A percentile compares a stretch with the other conserved stretches of the same genome.
phyloP scores from a whole-genome alignment of 2,888 invertebrate genomes.

The Bedellia somnulentella region DNA sequence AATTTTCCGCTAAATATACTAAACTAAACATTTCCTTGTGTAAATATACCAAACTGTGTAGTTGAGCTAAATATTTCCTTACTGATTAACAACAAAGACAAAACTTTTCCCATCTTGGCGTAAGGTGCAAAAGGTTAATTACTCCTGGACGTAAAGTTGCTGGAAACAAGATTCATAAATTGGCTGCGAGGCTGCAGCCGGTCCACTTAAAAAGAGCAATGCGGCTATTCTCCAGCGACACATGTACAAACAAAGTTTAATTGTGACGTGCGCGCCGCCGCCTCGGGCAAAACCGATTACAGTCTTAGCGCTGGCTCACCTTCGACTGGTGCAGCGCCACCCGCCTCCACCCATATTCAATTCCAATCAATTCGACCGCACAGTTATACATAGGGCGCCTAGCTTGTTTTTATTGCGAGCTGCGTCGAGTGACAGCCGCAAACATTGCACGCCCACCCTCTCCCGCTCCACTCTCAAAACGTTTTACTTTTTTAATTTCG shows the following conservation, averaged over 20 bases:
- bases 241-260: slow-evolving; percentile 61
- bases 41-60: no score
- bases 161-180: slow-evolving; percentile 41
- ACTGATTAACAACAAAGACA: no score
- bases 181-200: slow-evolving; percentile 30
- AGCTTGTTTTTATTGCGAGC: slow-evolving; percentile 54
- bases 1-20: no score
- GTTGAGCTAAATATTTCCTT: no score
- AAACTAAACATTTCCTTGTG: no score
- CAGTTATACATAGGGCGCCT: slow-evolving; percentile 48
- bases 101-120: no score
- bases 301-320: slow-evolving; percentile 60
- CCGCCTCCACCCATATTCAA: slow-evolving; percentile 48
- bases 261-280: slow-evolving; percentile 22
- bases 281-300: slow-evolving; percentile 58
- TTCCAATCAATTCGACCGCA: slow-evolving; percentile 57
- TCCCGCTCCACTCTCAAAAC: slow-evolving; percentile 36
- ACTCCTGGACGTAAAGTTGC: no score
- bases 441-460: slow-evolving; percentile 54
- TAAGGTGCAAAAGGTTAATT: slow-evolving; percentile 7
- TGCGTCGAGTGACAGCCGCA: slow-evolving; percentile 57
- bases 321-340: slow-evolving; percentile 38
- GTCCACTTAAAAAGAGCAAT: slow-evolving; percentile 58
- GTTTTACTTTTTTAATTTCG: slow-evolving; percentile 60
- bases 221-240: slow-evolving; percentile 58